Conservation (phyloP, 2,797 vertebrate species). For the Okamejei kenojei region DNA sequence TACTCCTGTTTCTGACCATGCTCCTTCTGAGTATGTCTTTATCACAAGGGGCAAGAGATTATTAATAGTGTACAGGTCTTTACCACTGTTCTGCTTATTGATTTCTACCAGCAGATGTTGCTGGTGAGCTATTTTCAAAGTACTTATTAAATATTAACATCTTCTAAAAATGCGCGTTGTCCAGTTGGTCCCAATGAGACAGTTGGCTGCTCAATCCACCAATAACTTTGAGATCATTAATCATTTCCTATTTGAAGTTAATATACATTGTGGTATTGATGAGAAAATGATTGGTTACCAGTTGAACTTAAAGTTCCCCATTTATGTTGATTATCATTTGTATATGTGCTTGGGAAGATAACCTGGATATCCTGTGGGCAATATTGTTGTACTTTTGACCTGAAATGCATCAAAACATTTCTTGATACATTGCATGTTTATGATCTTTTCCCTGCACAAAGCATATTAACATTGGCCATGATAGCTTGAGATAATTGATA, state of each 20-base stretch:
- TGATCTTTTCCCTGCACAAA: too few species aligned
- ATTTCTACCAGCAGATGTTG: constrained; percentile 29
- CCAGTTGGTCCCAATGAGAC: not conserved
- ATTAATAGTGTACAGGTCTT: not conserved
- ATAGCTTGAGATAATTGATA: too few species aligned
- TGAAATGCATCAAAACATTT: not conserved
- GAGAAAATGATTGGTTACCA: not conserved
- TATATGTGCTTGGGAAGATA: not conserved
- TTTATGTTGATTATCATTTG: not conserved
- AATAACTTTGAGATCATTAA: constrained; percentile 4
- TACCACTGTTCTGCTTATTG: not conserved
- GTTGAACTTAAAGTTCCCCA: not conserved
- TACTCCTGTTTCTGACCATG: not conserved
- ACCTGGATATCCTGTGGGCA: not conserved
- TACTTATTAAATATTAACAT: not conserved
- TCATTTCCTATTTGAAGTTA: not conserved
- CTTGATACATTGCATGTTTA: not conserved
- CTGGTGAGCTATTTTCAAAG: constrained; percentile 24
- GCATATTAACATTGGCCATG: not conserved
- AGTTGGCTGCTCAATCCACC: not conserved
- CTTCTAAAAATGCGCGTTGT: not conserved
- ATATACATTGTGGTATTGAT: not conserved
- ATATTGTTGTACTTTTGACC: not conserved
- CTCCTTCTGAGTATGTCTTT: not conserved
- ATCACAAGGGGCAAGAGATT: too few species aligned